Base-by-base conservation (phyloP, 1,140 invertebrate species). In the Cydia strobilella region DNA sequence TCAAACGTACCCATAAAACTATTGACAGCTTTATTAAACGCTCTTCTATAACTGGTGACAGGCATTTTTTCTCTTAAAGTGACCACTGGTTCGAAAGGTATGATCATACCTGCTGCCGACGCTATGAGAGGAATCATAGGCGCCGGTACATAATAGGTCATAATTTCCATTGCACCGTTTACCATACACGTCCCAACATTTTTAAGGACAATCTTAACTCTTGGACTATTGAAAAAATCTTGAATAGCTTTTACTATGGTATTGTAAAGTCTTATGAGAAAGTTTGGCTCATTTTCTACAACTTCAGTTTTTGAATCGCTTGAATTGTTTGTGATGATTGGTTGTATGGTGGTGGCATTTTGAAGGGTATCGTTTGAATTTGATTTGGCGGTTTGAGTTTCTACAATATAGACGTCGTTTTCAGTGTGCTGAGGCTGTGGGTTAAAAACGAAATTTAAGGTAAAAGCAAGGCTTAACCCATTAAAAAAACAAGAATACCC, bases 101-200 rank as follows among this genome's bases (percentile, higher is more conserved):
- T 90, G 0, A 91, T 72, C 81, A 87, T 84, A 12, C 90, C 88
- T 3, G 90, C 90, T n/a, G 86, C 87, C 51, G 86, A 85, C 0
- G 90, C 86, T 82, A 92, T 85, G 0, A 92, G 51, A 2, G 89
- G 90, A 72, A 92, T 90, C 1, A 92, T 75, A 9, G 90, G 89
- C 10, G 89, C 84, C 23, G 90, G 90, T 10, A 90, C 82, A 74
- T 89, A 90, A 75, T 82, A 86, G 0, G 89, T 81, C 18, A 92
- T 81, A 0, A 92, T 77, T 45, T 92, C 90, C 88, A 92, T 89
- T 3, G 85, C 82, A 0, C 90, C 89, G 73, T 92, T 92, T 0
- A 92, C 90, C 0, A 92, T 76, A 78, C 90, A 92, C 0, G 87
- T 90, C 0, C 89, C 90, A 15, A 92, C 84, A 77, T 90, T 90